Conservation (phyloP, 2,888 invertebrate species). For the Apodemia zela region DNA sequence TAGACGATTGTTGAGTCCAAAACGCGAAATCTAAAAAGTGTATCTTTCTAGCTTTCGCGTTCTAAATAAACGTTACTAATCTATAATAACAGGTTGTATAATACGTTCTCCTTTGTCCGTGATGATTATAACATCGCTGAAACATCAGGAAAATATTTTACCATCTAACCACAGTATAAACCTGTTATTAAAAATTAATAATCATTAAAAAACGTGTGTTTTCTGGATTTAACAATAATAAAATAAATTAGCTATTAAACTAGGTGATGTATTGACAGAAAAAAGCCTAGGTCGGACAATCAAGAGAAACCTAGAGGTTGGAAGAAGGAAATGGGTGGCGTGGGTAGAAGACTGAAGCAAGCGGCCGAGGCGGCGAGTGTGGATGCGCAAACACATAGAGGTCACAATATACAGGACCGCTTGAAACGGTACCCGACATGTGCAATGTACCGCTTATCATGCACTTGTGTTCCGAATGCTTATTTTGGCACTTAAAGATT, state of each 20-base stretch:
- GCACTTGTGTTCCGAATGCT: constrained; percentile 23
- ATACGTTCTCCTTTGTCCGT: no score
- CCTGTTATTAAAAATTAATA: background rate
- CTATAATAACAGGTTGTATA: no score
- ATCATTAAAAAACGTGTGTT: background rate
- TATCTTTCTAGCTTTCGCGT: no score
- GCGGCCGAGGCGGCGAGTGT: constrained; percentile 60
- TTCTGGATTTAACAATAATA: background rate
- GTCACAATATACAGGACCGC: constrained; percentile 52
- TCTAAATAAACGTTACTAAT: no score
- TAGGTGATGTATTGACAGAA: constrained; percentile 58
- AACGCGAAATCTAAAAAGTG: no score
- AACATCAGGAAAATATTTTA: no score
- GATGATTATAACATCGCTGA: no score
- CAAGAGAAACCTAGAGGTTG: constrained; percentile 46
- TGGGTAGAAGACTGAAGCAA: constrained; percentile 57
- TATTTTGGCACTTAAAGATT: background rate
- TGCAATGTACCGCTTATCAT: constrained; percentile 25
- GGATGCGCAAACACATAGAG: constrained; percentile 44
- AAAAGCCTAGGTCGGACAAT: constrained; percentile 63
- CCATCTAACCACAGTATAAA: background rate
- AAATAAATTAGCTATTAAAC: background rate
- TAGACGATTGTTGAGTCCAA: no score
- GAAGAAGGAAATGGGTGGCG: constrained; percentile 61
- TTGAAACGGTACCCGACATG: constrained; percentile 61